Conservation (phyloP, 2,888 invertebrate genomes). For the Xanthia togata region DNA sequence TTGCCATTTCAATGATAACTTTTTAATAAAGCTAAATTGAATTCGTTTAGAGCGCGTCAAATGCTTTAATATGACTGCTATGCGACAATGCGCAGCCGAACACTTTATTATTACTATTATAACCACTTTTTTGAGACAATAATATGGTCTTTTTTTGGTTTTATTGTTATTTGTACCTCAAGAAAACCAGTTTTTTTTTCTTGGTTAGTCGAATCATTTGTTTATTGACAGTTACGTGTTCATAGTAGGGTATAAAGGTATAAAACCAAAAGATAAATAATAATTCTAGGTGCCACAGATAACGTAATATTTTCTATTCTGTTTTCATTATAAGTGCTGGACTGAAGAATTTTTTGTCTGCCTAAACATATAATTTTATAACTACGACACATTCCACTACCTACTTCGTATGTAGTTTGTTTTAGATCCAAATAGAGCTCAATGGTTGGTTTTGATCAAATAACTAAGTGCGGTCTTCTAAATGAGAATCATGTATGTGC, state of each 20-base stretch:
- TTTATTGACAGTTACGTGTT: neutral
- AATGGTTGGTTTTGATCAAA: constrained; percentile 10
- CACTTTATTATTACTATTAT: neutral
- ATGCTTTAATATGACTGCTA: constrained; percentile 8
- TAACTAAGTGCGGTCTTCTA: neutral
- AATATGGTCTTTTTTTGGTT: neutral
- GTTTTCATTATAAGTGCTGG: constrained; percentile 16
- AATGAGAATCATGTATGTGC: neutral
- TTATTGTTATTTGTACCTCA: neutral
- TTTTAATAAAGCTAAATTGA: too few relatives aligned
- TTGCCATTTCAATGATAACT: neutral
- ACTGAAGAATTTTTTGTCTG: constrained; percentile 1
- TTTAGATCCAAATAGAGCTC: constrained; percentile 16
- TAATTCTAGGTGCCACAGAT: neutral
- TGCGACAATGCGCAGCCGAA: neutral
- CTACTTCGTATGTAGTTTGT: constrained; percentile 1
- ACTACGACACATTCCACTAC: constrained; percentile 23
- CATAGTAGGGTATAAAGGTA: neutral
- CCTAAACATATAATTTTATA: constrained; percentile 19
- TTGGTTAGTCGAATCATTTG: neutral
- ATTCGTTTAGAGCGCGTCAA: constrained; percentile 1
- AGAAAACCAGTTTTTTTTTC: neutral
- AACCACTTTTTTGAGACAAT: neutral
- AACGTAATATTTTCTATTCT: neutral
- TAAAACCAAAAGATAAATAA: neutral